These are phyloP conservation scores for Mythimna pallens DNA, from an alignment of 2,888 invertebrate genomes.

Conservation along the genomic window DNA sequence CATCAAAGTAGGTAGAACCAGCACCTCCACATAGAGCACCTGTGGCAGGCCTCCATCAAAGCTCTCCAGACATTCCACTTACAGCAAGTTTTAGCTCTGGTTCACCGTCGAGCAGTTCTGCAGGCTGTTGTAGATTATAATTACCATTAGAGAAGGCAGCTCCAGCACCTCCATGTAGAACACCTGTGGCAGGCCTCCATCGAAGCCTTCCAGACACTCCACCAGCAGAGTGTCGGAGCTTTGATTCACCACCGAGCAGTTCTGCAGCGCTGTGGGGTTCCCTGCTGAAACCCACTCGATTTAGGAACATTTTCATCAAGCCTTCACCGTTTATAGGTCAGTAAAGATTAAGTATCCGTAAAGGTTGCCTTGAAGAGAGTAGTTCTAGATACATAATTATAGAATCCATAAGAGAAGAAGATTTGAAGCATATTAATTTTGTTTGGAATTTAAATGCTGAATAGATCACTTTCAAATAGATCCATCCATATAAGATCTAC, in stretches of 20 bases:
- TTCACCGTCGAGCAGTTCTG: background rate
- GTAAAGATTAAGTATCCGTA: too few species aligned
- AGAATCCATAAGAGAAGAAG: background rate
- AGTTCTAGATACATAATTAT: too few species aligned
- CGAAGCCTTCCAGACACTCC: background rate
- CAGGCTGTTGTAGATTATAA: background rate
- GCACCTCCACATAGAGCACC: background rate
- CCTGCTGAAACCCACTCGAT: conserved; percentile 87
- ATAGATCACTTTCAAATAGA: background rate
- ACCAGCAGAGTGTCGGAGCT: background rate
- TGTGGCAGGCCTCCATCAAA: background rate
- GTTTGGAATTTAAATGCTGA: background rate
- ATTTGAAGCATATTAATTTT: background rate
- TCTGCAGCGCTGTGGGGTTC: conserved; percentile 95
- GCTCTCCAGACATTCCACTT: background rate
- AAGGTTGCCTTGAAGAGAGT: background rate
- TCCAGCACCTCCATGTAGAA: background rate
- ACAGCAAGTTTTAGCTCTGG: background rate
- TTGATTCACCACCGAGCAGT: conserved; percentile 82
- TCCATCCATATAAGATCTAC: too few species aligned
- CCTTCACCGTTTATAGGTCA: background rate
- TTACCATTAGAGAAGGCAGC: background rate
- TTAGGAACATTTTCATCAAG: conserved; percentile 27
- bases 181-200: background rate
- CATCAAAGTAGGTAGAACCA: background rate